Conservation (phyloP, 2,888 invertebrate species). For the Tetranychus piercei region DNA sequence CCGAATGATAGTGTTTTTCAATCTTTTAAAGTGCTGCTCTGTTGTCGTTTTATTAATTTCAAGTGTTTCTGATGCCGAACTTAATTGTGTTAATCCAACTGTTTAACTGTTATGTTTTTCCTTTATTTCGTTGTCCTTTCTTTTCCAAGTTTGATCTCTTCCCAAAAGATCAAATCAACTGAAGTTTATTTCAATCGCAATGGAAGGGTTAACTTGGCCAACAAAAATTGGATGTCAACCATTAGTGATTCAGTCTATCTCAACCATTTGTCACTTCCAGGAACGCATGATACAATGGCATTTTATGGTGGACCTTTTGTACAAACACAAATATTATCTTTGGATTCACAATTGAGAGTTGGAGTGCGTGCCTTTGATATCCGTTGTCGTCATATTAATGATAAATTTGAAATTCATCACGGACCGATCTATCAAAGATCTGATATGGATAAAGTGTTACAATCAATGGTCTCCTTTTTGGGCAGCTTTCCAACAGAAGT, state of each 20-base stretch:
- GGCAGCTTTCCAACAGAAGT: constrained; percentile 13
- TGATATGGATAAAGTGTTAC: constrained; percentile 11
- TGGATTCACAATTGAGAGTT: constrained; percentile 9
- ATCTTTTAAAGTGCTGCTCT: too few relatives aligned
- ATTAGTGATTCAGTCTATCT: background rate
- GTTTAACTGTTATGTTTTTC: background rate
- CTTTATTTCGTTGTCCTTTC: background rate
- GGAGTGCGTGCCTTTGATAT: constrained; percentile 19
- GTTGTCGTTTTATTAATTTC: too few relatives aligned
- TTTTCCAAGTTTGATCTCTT: background rate
- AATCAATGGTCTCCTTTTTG: constrained; percentile 6
- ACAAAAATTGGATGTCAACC: constrained; percentile 15
- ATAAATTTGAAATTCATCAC: constrained; percentile 14
- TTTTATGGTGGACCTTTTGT: constrained; percentile 12
- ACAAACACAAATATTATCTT: constrained; percentile 14
- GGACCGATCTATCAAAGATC: constrained; percentile 2
- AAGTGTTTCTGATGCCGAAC: too few relatives aligned
- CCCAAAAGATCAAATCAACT: background rate
- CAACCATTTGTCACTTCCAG: constrained; percentile 13
- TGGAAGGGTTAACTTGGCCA: background rate
- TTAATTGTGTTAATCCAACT: background rate
- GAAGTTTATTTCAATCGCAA: background rate
- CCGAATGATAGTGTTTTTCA: too few relatives aligned
- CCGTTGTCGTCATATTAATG: constrained; percentile 14
- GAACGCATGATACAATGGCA: constrained; percentile 19